Evolutionary conservation across 2,113 vertebrate species (phyloP).

Genomic region (Proterorhinus semilunaris): DNA sequence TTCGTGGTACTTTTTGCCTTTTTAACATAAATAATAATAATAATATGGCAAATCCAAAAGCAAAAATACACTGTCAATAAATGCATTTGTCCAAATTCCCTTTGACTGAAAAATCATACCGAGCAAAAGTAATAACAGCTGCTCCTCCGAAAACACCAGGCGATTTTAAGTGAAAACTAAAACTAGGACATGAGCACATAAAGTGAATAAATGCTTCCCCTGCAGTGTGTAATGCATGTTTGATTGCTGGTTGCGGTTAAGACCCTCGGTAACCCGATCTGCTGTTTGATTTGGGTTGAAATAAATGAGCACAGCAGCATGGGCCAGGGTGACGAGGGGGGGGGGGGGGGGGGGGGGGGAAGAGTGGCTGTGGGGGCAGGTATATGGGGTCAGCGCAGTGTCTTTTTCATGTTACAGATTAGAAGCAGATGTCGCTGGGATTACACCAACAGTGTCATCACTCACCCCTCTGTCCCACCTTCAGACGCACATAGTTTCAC

Average conservation of each 20-base stretch:
- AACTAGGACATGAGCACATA: conserved; percentile 31
- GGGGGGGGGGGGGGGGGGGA: conserved; percentile 50
- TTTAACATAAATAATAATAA: no score
- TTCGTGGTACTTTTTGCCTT: no score
- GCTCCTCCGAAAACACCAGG: conserved; percentile 13
- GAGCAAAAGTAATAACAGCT: conserved; percentile 8
- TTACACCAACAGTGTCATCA: conserved; percentile 75
- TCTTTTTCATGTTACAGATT: conserved; percentile 77
- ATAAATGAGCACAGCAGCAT: conserved; percentile 44
- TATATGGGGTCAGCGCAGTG: conserved; percentile 67
- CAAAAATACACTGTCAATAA: no score
- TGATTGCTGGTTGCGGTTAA: conserved; percentile 61
- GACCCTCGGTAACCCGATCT: conserved; percentile 62
- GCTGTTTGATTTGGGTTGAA: conserved; percentile 68
- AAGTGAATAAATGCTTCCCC: conserved; percentile 32
- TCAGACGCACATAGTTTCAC: conserved; percentile 24
- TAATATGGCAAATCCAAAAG: no score
- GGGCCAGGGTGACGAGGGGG: conserved; percentile 36
- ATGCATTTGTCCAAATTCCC: neutral
- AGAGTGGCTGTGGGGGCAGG: conserved; percentile 60
- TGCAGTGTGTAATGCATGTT: conserved; percentile 31
- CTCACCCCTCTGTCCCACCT: conserved; percentile 67
- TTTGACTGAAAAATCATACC: neutral
- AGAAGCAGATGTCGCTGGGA: conserved; percentile 78
- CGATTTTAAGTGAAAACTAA: conserved; percentile 20